Evolutionary conservation across 2,888 invertebrate species (phyloP).

Genomic region (Cryptocephalus moraei): DNA sequence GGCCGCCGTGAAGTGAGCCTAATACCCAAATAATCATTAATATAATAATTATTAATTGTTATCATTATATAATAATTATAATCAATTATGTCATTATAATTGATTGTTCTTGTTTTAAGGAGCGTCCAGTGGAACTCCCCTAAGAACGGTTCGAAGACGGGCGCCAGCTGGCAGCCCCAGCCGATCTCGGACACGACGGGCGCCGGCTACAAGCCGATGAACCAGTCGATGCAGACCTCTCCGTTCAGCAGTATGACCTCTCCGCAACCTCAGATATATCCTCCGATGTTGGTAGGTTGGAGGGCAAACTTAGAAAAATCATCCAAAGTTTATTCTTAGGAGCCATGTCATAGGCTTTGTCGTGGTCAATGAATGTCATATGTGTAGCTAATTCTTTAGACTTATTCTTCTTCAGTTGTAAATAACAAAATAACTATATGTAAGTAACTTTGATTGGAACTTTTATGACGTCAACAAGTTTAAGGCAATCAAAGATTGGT

Average conservation of each 20-base stretch:
- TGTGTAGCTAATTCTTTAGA: too few relatives aligned
- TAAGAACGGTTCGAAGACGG: conserved; percentile 74
- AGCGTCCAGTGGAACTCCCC: conserved; percentile 88
- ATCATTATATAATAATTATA: too few relatives aligned
- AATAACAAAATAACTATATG: too few relatives aligned
- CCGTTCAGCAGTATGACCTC: conserved; percentile 30
- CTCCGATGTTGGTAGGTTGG: conserved; percentile 25
- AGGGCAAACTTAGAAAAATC: background rate
- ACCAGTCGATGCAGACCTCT: conserved; percentile 29
- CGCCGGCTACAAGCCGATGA: conserved; percentile 81
- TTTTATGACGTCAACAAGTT: too few relatives aligned
- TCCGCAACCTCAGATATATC: conserved; percentile 28
- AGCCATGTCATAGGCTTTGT: background rate
- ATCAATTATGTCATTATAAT: too few relatives aligned
- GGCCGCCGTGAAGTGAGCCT: conserved; percentile 37
- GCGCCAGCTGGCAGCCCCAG: conserved; percentile 72
- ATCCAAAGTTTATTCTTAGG: background rate
- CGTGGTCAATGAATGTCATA: too few relatives aligned
- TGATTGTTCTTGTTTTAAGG: conserved; percentile 39
- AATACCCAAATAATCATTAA: too few relatives aligned
- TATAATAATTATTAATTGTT: too few relatives aligned
- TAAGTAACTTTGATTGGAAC: too few relatives aligned
- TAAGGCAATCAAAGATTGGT: too few relatives aligned
- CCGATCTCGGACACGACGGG: conserved; percentile 84
- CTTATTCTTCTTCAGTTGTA: too few relatives aligned